A percentile compares a stretch with the other conserved stretches of the same genome.
These are phyloP conservation scores for Laothoe populi DNA, from an alignment of 2,888 invertebrate species.

Conservation along the genomic window DNA sequence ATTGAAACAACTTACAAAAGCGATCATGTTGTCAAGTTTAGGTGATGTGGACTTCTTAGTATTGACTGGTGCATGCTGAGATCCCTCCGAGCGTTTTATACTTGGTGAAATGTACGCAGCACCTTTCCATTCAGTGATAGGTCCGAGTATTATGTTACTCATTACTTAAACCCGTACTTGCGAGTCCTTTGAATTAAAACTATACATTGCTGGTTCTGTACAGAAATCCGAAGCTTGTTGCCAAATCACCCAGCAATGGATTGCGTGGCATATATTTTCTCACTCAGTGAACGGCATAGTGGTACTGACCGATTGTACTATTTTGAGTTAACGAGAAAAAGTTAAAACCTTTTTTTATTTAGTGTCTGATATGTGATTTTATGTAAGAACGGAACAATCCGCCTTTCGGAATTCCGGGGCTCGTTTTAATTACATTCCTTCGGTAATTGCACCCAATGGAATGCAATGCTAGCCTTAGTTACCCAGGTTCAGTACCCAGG, in stretches of 20 bases:
- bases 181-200: neutral
- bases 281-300: conserved; percentile 26
- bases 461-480: no score
- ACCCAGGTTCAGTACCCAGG: no score
- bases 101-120: conserved; percentile 74
- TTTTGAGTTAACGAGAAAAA: conserved; percentile 35
- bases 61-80: conserved; percentile 71
- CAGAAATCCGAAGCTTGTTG: fast-evolving
- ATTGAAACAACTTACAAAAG: conserved; percentile 69
- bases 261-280: neutral
- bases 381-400: conserved; percentile 30
- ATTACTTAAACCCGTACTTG: neutral
- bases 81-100: conserved; percentile 76
- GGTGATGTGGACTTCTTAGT: conserved; percentile 64
- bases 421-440: neutral
- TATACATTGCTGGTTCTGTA: conserved; percentile 45
- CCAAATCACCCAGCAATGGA: conserved; percentile 44
- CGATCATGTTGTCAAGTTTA: conserved; percentile 79
- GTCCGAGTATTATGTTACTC: conserved; percentile 32
- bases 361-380: conserved; percentile 55
- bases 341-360: conserved; percentile 55
- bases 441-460: neutral
- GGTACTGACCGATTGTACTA: conserved; percentile 54
- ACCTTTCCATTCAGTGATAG: conserved; percentile 82
- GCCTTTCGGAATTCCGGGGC: conserved; percentile 20